Base-by-base conservation (phyloP, 2,888 invertebrate genomes). In the Heliconius ismenius region DNA sequence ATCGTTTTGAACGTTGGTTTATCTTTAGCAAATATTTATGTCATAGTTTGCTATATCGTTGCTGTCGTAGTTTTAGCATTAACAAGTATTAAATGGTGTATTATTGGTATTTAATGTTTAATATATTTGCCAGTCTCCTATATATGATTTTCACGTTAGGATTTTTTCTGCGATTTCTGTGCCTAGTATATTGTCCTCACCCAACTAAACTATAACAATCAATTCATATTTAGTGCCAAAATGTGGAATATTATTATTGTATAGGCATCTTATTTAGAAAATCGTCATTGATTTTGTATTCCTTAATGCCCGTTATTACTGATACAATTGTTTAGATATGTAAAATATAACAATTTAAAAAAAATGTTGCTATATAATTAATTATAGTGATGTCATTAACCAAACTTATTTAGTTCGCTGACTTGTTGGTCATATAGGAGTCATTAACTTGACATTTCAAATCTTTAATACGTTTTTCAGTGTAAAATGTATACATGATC, bases 211-310 rank as follows among this genome's bases (percentile, higher is more conserved):
- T 54, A n/a, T 4, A 32, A 7, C 28, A 21, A n/a, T 70, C 13
- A 54, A 32, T 69, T 32, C 10, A 43, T 67, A 39, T 75, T 75
- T 75, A 64, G 81, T 82, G 78, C 81, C 77, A 70, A 65, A 81
- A 81, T 81, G 81, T 78, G 67, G 79, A 81, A 81, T 82, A 60
- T 76, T 64, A 62, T 54, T 70, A 18, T 54, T 63, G 32, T 70
- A 54, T 36, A 64, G 32, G 21, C 54, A 39, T 70, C 54, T 64
- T 64, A 70, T 58, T 11, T 24, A 36, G 15, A 32, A 32, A 58
- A 10, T 32, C 21, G 3, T 4, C 58, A 32, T 36, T 58, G n/a
- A 39, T 67, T 67, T 67, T 67, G 58, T 7, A 43, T 67, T 58
- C n/a, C 1, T 70, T 58, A 32, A n/a, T 28, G 3, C 15, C 15